Evolutionary conservation across 2,797 vertebrate species (phyloP).

Genomic region (Hyperoplus immaculatus): DNA sequence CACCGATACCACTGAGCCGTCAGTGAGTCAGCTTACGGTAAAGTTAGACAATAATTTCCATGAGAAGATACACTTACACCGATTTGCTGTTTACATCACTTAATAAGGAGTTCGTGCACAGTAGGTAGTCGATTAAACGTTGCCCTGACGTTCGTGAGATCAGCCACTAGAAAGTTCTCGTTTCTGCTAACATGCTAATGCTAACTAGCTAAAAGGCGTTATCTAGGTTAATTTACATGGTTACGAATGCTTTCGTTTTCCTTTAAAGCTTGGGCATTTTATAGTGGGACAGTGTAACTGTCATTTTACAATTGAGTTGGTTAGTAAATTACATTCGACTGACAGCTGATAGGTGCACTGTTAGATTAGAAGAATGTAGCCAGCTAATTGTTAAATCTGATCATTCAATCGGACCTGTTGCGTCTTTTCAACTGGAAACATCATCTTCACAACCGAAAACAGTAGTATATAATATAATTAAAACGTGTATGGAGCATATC

Average conservation of each 20-base stretch:
- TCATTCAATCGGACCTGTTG: not conserved
- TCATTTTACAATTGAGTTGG: no score
- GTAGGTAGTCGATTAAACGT: not conserved
- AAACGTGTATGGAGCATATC: no score
- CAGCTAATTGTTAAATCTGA: not conserved
- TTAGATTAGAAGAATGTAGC: not conserved
- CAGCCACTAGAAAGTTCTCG: conserved; percentile 34
- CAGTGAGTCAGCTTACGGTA: conserved; percentile 54
- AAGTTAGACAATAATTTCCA: not conserved
- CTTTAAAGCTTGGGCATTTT: accelerated
- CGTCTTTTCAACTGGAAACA: not conserved
- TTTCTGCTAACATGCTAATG: conserved; percentile 56
- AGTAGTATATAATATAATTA: not conserved
- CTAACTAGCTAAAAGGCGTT: conserved; percentile 42
- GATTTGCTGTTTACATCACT: accelerated
- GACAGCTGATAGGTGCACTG: not conserved
- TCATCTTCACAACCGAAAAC: not conserved
- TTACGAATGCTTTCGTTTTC: not conserved
- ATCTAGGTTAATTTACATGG: not conserved
- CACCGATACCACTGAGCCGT: conserved; percentile 35
- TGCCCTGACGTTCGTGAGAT: not conserved
- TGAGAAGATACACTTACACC: not conserved
- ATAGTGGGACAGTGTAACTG: not conserved
- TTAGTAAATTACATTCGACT: no score
- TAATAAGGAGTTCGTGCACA: accelerated